Base-by-base conservation (phyloP, 2,888 invertebrate genomes). In the Mythimna vitellina region DNA sequence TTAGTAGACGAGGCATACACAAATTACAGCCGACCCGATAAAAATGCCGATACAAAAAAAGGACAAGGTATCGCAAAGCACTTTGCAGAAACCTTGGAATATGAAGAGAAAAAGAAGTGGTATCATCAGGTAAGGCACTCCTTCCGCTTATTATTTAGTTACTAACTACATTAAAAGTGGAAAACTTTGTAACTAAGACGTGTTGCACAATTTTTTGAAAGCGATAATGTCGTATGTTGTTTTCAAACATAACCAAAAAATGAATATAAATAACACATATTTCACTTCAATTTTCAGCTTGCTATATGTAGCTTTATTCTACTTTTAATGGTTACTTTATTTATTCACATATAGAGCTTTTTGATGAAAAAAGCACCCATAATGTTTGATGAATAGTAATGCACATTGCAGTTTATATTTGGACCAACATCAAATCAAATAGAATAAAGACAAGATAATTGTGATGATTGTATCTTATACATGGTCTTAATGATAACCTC, bases 81-180 rank as follows among this genome's bases (percentile, higher is more conserved):
- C 87, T 95, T 96, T 74, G 96, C 96, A 51, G 94, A 96, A 88
- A 94, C 92, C 66, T 91, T 96, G 46, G 96, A 96, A 82, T 95
- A 94, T 87, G 95, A 94, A 57, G 96, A 96, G 63, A 94, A 95
- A 78, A 96, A 96, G 90, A 97, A 97, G 89, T 98, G 97, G 97
- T 97, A 97, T 88, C 96, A 97, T 77, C 97, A 97, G 92, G 97
- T 97, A 94, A 73, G 42, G 9, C 0, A 14, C 3, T 1, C 2
- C 10, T 54, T 63, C 12, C 9, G 0, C 32, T 17, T 20, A 20
- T 6, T 22, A 61, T 22, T 46, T n/a, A 8, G 0, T 0, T 10
- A 54, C 7, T 35, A 22, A 4, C 10, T n/a, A 32, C 4, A 20
- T 38, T 6, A 1, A 3, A 14, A 49, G 1, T 0, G 7, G 1